Base-by-base conservation (phyloP, 2,888 invertebrate genomes). In the Epinotia nisella region DNA sequence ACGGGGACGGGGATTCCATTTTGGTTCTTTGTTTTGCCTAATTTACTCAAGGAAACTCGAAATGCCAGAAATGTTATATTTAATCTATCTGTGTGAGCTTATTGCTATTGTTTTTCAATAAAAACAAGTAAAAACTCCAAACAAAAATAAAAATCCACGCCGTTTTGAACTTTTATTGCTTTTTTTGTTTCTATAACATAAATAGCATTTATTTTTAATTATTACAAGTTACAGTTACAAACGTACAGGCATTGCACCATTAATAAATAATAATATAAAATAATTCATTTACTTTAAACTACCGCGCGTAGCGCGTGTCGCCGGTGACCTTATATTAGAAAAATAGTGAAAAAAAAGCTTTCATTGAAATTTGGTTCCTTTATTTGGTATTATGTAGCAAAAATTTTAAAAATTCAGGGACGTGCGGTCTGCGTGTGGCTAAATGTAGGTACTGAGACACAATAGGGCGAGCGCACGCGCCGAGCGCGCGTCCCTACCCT, bases 181-280 rank as follows among this genome's bases (percentile, higher is more conserved):
- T 92, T 92, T 91, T 93, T 92, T 92, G 86, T 91, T 87, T 90
- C 86, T 90, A 91, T 93, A 91, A 93, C 92, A 93, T 93, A 93
- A 92, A 93, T 93, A 93, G 92, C 91, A 91, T 93, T 93, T 92
- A 93, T 91, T 90, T 91, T 92, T 90, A 90, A 89, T 85, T 89
- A 92, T 87, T 90, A 92, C 87, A 91, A 91, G 90, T 91, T 92
- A 92, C 90, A 92, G 87, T 90, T 91, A 93, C 90, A 92, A 91
- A 92, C 91, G 92, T 90, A 92, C 91, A 91, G 90, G 82, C 83
- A 90, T 91, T 91, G 92, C 90, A 92, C 91, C 80, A 91, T 90
- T 90, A 91, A 92, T 91, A 92, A 92, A 92, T 92, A 90, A 87
- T 89, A 90, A 88, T 91, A 92, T 92, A 93, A 93, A 92, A 93